phyloP scores from a whole-genome alignment of 1,140 invertebrate species.

The Zophobas atratus region DNA sequence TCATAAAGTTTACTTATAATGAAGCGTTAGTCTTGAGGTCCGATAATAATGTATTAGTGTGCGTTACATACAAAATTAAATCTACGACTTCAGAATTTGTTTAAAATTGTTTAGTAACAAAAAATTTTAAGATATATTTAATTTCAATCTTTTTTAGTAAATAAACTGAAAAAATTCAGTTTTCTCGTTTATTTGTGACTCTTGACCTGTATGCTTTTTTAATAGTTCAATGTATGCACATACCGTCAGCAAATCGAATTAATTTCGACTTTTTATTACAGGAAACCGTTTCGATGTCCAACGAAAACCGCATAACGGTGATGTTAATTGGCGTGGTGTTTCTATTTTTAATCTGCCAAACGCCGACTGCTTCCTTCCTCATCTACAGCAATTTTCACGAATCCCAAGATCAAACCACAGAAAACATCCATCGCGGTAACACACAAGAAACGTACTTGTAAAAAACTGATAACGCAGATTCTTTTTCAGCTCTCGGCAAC shows the following conservation, averaged over 20 bases:
- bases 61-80: no score
- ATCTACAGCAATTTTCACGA: conserved; percentile 67
- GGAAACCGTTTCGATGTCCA: conserved; percentile 63
- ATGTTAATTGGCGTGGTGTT: conserved; percentile 84
- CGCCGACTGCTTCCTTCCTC: conserved; percentile 77
- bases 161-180: no score
- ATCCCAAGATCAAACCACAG: conserved; percentile 22
- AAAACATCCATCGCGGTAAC: conserved; percentile 49
- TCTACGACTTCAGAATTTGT: no score
- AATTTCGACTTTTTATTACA: conserved; percentile 51
- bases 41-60: no score
- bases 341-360: conserved; percentile 82
- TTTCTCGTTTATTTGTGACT: no score
- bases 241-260: not conserved
- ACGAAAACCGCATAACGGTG: conserved; percentile 83
- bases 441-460: not conserved
- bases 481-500: conserved; percentile 74
- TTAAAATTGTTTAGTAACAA: no score
- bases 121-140: no score
- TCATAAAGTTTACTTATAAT: no score
- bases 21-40: no score
- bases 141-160: no score
- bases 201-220: not conserved
- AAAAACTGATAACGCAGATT: not conserved
- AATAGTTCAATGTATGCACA: not conserved